These are phyloP conservation scores for Trochalopteron elliotii DNA, from an alignment of 2,113 vertebrate genomes.

Conservation along the genomic window DNA sequence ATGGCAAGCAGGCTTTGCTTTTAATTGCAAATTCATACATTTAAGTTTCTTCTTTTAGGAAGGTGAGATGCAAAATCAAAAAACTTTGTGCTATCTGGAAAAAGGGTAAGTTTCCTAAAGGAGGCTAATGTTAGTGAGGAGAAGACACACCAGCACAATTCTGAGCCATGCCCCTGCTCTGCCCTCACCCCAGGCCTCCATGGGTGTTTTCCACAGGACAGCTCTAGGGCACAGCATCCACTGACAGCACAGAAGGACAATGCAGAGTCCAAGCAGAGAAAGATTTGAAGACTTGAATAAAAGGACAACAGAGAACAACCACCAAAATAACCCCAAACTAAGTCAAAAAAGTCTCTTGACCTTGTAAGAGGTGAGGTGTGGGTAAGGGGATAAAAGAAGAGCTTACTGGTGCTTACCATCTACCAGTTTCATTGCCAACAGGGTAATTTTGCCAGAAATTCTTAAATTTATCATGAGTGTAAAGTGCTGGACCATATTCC, in stretches of 20 bases:
- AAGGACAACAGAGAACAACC: not conserved
- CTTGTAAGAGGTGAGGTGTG: not conserved
- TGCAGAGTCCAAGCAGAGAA: not conserved
- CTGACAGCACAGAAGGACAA: not conserved
- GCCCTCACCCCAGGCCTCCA: not conserved
- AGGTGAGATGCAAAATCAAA: accelerated
- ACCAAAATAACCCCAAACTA: not conserved
- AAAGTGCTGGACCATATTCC: not conserved
- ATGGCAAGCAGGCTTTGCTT: not conserved
- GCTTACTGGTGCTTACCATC: not conserved
- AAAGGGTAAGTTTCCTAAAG: not conserved
- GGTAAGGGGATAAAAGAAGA: not conserved
- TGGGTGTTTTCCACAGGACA: not conserved
- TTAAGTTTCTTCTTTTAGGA: not conserved
- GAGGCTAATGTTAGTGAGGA: not conserved
- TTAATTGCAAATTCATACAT: not conserved
- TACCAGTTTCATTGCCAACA: not conserved
- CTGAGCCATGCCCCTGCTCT: not conserved
- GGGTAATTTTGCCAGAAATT: not conserved
- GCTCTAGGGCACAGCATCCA: accelerated
- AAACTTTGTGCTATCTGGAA: not conserved
- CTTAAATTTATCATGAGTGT: not conserved
- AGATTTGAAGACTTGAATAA: not conserved
- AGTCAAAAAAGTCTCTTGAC: not conserved
- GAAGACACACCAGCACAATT: not conserved